These are phyloP conservation scores for Pseudococcus jackbeardsleyi DNA, from an alignment of 2,888 invertebrate genomes.

Conservation along the genomic window DNA sequence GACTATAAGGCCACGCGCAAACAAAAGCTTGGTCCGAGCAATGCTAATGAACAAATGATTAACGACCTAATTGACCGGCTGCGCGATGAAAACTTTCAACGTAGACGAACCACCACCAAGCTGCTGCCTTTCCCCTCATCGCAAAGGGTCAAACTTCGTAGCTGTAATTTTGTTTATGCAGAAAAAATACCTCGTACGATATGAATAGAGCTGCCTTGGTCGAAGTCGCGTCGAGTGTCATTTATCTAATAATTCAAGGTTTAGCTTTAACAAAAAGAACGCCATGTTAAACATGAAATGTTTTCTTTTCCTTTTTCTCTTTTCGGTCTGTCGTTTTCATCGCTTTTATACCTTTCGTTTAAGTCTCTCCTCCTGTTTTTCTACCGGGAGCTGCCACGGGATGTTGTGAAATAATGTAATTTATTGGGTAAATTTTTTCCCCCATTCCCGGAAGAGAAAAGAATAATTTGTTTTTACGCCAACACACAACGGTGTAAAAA, in stretches of 20 bases:
- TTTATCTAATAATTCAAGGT: constrained; percentile 28
- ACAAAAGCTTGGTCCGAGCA: neutral
- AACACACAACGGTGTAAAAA: neutral
- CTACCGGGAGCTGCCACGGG: neutral
- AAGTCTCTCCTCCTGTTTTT: neutral
- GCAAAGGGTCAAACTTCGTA: neutral
- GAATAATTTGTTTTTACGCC: constrained; percentile 4
- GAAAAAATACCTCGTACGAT: neutral
- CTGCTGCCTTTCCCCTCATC: neutral
- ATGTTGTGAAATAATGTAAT: neutral
- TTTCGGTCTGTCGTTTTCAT: neutral
- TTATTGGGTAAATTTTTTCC: neutral
- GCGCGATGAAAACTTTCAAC: neutral
- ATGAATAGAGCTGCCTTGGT: neutral
- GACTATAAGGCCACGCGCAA: too few relatives aligned
- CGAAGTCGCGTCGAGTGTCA: neutral
- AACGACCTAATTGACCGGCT: neutral
- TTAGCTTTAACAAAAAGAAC: neutral
- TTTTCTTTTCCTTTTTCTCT: neutral
- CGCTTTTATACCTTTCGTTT: neutral
- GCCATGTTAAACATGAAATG: constrained; percentile 12
- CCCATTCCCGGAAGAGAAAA: neutral
- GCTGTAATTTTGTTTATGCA: neutral
- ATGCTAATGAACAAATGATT: constrained; percentile 14
- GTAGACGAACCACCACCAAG: neutral